Base-by-base conservation (phyloP, 1,140 invertebrate genomes). In the Mycetomoellerius zeteki region DNA sequence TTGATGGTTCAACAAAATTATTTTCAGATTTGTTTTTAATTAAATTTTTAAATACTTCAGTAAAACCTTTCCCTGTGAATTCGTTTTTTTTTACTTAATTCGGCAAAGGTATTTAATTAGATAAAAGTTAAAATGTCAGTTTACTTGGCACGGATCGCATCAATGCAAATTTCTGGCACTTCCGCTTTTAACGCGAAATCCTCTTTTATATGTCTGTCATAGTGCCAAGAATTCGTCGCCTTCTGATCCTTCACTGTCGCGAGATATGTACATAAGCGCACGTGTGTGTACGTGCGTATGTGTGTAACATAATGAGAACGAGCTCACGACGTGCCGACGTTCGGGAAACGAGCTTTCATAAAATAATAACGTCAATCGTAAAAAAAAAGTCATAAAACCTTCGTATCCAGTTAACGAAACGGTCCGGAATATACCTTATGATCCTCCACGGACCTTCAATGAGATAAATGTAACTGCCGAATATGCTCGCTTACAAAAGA, bases 301-400 rank as follows among this genome's bases (percentile, higher is more conserved):
- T 67, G n/a, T 67, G 16, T 24, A 52, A 78, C 50, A 19, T 81
- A 65, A 82, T 47, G 52, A 30, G 37, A 86, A 65, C 27, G 72
- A 56, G 52, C 56, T 86, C 47, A 64, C 76, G 73, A 82, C 69
- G 84, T 88, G 65, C 60, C 33, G 64, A 88, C 58, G 87, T 67
- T 65, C 65, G 75, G 69, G 50, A 76, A 84, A 89, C 81, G 58
- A 72, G 43, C 43, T 73, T 89, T 89, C 82, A 47, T 60, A 60
- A 88, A 86, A 86, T 73, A 80, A 86, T 86, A 81, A 88, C 82
- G 88, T 75, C 58, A 89, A 84, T 88, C 77, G 77, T 69, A 60
- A 67, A 86, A 75, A 75, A 65, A 86, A 4, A 27, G 16, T 78
- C 82, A 16, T 85, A 77, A 72, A 71, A 88, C 7, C 27, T 56